Base-by-base conservation (phyloP, 1,140 invertebrate species). In the Medauroidea extradentata region DNA sequence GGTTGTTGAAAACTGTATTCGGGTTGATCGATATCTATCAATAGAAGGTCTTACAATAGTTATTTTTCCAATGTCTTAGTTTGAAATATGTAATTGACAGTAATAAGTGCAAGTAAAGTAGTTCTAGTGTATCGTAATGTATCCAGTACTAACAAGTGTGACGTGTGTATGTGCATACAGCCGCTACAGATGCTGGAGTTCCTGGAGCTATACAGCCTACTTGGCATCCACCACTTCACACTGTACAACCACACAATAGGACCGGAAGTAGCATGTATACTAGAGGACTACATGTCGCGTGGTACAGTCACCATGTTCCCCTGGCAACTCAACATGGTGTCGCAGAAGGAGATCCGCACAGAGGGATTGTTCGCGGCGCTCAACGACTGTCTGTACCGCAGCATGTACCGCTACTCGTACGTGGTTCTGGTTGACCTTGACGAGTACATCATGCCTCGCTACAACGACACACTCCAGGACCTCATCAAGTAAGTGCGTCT, bases 161-260 rank as follows among this genome's bases (percentile, higher is more conserved):
- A 9, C 71, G 89, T 78, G 83, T 84, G 11, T 71, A 89, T 42
- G 89, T 93, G 78, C 29, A 4, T 19, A 8, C 71, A 90, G 78
- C 83, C 85, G 13, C 71, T 90, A 43, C 90, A 94, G 78, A 77
- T 98, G 59, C 79, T 96, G 57, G 94, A 97, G 77, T 96, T 94
- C 79, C 84, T 97, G 59, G 94, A 97, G 75, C 77, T 97, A 50
- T 93, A 97, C 70, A 80, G 83, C 7, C 73, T 97, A 16, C 76
- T 97, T 50, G 94, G 94, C 1, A 90, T 90, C 1, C 84, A 84
- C 24, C 91, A 94, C 71, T 93, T 97, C 70, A 91, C 91, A 24
- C 87, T 98, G 70, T 98, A 96, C 78, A 96, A 97, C 72, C 86
- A 95, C 70, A 93, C 93, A 0, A 78, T 94, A 24, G 90, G 92